Evolutionary conservation across 2,888 invertebrate species (phyloP).

Genomic region (Cephus pulcher): DNA sequence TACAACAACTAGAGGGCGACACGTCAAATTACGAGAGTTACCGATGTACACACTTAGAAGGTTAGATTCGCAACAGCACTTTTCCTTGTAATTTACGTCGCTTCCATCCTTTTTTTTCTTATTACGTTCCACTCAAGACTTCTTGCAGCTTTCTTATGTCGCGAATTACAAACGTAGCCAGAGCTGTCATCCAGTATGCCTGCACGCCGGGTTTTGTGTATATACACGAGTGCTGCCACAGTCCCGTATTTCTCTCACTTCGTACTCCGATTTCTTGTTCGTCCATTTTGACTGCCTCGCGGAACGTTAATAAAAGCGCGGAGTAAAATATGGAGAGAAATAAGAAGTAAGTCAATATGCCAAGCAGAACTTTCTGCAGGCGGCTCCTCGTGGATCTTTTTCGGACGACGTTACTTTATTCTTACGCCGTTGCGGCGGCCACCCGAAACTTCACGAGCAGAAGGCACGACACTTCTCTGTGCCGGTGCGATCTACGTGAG

Average conservation of each 20-base stretch:
- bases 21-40: background rate
- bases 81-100: background rate
- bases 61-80: background rate
- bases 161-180: background rate
- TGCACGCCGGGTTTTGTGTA: background rate
- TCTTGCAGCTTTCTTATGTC: background rate
- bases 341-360: background rate
- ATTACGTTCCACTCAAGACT: background rate
- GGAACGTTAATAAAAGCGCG: background rate
- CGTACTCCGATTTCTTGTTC: background rate
- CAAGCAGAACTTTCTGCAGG: background rate
- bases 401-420: background rate
- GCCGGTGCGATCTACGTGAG: background rate
- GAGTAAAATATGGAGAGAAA: background rate
- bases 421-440: background rate
- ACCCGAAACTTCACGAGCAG: background rate
- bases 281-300: background rate
- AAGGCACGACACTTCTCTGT: background rate
- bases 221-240: background rate
- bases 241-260: background rate
- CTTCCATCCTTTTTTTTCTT: background rate
- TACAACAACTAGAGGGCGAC: background rate
- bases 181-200: background rate
- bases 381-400: background rate
- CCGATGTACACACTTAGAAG: background rate